Base-by-base conservation (phyloP, 2,888 invertebrate species). In the Loripinus fragilis region DNA sequence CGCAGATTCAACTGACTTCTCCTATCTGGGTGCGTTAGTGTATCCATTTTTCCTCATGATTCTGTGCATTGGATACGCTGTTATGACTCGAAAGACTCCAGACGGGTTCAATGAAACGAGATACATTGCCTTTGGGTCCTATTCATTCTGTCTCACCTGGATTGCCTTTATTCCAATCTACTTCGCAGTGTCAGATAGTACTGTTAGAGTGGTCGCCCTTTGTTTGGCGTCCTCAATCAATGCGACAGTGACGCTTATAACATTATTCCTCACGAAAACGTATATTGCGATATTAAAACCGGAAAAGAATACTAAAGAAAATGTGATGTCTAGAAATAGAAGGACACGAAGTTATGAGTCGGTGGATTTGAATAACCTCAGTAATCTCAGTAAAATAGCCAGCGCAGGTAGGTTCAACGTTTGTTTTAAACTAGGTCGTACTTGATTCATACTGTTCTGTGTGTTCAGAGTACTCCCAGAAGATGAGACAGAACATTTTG, bases 101-200 rank as follows among this genome's bases (percentile, higher is more conserved):
- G 95, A 95, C 77, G 95, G 95, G 0, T 95, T 95, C 91, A 95
- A 95, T 90, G 95, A 95, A 90, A 94, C 95, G 0, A 93, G 95
- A 15, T 94, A 94, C 88, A 94, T 95, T 74, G 95, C 94, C 8
- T 95, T 95, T 88, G 95, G 95, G 20, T 95, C 94, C 86, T 95
- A 95, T 90, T 95, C 95, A 0, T 95, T 95, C 30, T 94, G 95
- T 85, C 93, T 95, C 42, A 93, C 95, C 28, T 95, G 95, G 95
- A 90, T 95, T 71, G 95, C 95, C 0, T 95, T 95, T 85, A 94
- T 95, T 0, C 95, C 95, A 0, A 92, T 95, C 0, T 95, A 95
- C 86, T 90, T 95, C 55, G 94, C 94, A 1, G 94, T 95, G 23
- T 93, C 93, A 15, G 94, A 93, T 86, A 94, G 94, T 80, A 91